Evolutionary conservation across 2,888 invertebrate species (phyloP).

Genomic region (Luffia ferchaultella): DNA sequence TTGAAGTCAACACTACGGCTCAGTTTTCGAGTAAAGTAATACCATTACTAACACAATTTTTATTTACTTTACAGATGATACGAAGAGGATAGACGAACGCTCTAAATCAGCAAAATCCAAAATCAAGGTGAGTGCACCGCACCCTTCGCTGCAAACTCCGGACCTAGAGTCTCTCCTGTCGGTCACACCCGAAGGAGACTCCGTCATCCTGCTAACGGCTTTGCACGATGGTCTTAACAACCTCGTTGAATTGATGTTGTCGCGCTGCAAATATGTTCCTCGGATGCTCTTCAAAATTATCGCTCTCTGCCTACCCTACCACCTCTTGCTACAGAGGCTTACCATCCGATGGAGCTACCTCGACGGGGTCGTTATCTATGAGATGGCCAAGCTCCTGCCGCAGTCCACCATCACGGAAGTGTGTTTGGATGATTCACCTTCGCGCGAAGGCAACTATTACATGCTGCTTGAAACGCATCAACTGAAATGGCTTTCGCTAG

Average conservation of each 20-base stretch:
- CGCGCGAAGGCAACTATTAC: conserved; percentile 28
- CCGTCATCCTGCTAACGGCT: not conserved
- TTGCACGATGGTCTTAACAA: not conserved
- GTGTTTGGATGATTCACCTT: conserved; percentile 26
- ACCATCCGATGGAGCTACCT: not conserved
- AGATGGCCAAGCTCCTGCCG: conserved; percentile 26
- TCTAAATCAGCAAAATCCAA: not conserved
- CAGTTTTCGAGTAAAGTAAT: too few species aligned
- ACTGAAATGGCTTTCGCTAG: conserved; percentile 29
- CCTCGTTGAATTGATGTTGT: not conserved
- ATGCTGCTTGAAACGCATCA: conserved; percentile 22
- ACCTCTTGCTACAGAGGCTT: not conserved
- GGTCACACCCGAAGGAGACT: not conserved
- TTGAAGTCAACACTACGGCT: too few species aligned
- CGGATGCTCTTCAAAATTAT: not conserved
- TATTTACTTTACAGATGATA: not conserved
- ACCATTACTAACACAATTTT: not conserved
- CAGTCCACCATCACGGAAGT: conserved; percentile 31
- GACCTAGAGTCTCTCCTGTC: too few species aligned
- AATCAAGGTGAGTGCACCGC: not conserved
- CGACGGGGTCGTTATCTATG: conserved; percentile 10
- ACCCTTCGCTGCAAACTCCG: not conserved
- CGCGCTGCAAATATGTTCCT: not conserved
- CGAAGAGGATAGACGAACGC: not conserved
- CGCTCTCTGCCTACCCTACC: not conserved